These are phyloP conservation scores for Euclidia mi DNA, from an alignment of 2,888 invertebrate genomes.

Conservation along the genomic window DNA sequence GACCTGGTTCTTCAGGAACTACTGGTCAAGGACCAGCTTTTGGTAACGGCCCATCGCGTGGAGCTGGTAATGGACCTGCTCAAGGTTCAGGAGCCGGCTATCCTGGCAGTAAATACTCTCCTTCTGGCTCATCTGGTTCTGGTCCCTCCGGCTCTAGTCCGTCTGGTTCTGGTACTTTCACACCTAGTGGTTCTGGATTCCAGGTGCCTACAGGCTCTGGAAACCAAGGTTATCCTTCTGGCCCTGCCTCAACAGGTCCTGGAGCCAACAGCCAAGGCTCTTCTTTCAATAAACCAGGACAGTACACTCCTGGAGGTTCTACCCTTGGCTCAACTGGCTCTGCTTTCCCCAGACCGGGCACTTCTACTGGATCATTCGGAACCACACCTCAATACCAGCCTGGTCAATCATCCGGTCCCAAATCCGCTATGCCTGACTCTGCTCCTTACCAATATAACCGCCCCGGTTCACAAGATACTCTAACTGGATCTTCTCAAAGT, in stretches of 20 bases:
- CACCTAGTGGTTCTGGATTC: slow-evolving; percentile 30
- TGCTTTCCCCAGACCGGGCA: slow-evolving; percentile 6
- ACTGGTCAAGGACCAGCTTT: slow-evolving; percentile 20
- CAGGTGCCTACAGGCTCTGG: slow-evolving; percentile 25
- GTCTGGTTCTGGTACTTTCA: slow-evolving; percentile 20
- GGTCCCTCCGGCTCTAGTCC: slow-evolving; percentile 27
- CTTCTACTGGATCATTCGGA: slow-evolving; percentile 28
- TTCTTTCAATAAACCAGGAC: slow-evolving; percentile 25
- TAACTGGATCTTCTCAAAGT: slow-evolving; percentile 1
- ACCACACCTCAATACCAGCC: slow-evolving; percentile 4
- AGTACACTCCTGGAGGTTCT: slow-evolving; percentile 26
- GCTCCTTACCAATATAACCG: slow-evolving; percentile 65
- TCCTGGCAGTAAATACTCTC: slow-evolving; percentile 3
- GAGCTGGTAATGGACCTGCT: neutral
- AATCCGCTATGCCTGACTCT: slow-evolving; percentile 48
- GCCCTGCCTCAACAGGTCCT: slow-evolving; percentile 18
- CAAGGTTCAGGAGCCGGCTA: neutral
- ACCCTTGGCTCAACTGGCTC: slow-evolving; percentile 6
- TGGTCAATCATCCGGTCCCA: slow-evolving; percentile 29
- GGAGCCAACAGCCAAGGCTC: slow-evolving; percentile 21
- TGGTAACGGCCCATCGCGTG: slow-evolving; percentile 13
- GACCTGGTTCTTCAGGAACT: slow-evolving; percentile 17
- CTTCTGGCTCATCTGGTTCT: neutral
- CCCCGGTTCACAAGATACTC: slow-evolving; percentile 34
- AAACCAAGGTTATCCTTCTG: slow-evolving; percentile 35